Base-by-base conservation (phyloP, 2,888 invertebrate genomes). In the Luffia ferchaultella region DNA sequence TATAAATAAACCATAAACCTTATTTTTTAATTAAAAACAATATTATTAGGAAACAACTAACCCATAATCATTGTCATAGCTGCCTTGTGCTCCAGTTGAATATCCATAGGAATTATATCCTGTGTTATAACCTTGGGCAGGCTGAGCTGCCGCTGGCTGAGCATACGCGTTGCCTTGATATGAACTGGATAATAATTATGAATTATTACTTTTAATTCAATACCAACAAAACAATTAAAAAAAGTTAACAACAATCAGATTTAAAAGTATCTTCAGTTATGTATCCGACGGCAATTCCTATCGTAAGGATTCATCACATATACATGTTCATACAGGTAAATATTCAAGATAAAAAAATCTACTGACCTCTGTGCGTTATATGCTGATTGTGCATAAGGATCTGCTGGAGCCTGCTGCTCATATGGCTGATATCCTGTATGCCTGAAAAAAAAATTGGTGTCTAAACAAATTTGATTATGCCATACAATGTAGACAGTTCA, bases 231-330 rank as follows among this genome's bases (percentile, higher is more conserved):
- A 30, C 12, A 30, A 30, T 7, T 30, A 30, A 30, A 30, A 17
- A 45, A 45, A 45, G 18, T 17, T 45, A 17, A 16, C 7, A 42
- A 42, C 5, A 42, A 48, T 48, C 48, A 48, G 48, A 20, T 18
- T n/a, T 7, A 40, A 63, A 59, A 59, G 49, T 67, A 58, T 80
- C 79, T 75, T 77, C 80, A 80, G 72, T 53, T 79, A 56, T 73
- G 77, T 79, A 57, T 79, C 67, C 77, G 79, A 79, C 76, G 79
- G 79, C 79, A 79, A 78, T 80, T 79, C 78, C 79, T 79, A 80
- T 78, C 74, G 66, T 65, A 63, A 62, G 63, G 51, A 52, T 58
- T 57, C 53, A 56, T 69, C 48, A 50, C 55, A 51, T 45, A 47
- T 46, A 50, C 55, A 51, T 45, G 46, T 50, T 45, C 17, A 49